These are phyloP conservation scores for Heterodera schachtii DNA, from an alignment of 1,140 invertebrate genomes.

Conservation along the genomic window DNA sequence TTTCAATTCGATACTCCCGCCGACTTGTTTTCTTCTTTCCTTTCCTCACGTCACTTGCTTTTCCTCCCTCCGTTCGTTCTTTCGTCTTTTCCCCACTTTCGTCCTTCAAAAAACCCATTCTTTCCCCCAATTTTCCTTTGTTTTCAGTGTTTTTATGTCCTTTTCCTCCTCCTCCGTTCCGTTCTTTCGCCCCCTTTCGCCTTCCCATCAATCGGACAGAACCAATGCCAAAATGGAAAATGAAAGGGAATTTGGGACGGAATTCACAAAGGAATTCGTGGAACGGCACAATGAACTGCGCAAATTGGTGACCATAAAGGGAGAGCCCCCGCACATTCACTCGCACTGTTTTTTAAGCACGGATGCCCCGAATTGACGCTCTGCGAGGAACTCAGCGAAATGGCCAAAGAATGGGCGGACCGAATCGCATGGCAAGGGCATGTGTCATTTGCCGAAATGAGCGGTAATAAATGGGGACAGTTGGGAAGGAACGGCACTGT, in stretches of 20 bases:
- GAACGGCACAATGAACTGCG: conserved; percentile 52
- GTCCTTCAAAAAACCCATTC: too few relatives aligned
- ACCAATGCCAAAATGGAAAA: background rate
- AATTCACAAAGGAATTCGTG: conserved; percentile 52
- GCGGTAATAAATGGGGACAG: conserved; percentile 31
- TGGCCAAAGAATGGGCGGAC: conserved; percentile 60
- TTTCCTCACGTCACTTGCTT: too few relatives aligned
- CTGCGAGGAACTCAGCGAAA: conserved; percentile 47
- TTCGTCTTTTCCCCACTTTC: too few relatives aligned
- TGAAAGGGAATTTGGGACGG: conserved; percentile 19
- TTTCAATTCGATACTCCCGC: background rate
- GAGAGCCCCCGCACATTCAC: background rate
- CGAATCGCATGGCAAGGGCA: conserved; percentile 52
- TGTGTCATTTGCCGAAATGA: conserved; percentile 50
- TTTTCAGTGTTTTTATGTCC: too few relatives aligned
- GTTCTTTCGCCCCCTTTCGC: background rate
- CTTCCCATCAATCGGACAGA: background rate
- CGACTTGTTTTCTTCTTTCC: too few relatives aligned
- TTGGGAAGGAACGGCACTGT: too few relatives aligned
- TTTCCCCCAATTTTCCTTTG: too few relatives aligned
- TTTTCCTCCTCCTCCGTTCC: too few relatives aligned
- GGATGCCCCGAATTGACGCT: conserved; percentile 45
- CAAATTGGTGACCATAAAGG: conserved; percentile 34
- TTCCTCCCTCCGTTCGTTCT: too few relatives aligned
- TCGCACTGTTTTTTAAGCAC: conserved; percentile 50